Evolutionary conservation across 2,888 invertebrate genomes (phyloP).

Genomic region (Tupiocoris notatus): DNA sequence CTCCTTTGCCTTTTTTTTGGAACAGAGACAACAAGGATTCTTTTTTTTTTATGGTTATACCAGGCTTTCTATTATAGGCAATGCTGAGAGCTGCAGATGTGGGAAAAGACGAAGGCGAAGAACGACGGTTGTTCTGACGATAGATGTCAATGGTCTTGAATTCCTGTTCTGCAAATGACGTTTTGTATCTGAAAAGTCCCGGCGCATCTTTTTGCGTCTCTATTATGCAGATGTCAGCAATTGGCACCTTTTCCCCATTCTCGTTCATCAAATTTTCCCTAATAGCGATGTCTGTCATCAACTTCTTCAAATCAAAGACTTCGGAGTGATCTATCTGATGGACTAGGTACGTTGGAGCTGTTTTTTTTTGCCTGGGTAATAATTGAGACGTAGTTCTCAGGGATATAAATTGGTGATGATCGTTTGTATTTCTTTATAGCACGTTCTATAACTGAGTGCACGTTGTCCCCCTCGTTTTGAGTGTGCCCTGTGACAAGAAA

Average conservation of each 20-base stretch:
- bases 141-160: slow-evolving; percentile 4
- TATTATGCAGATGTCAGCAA: slow-evolving; percentile 11
- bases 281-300: not conserved
- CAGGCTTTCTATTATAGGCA: not conserved
- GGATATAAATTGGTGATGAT: slow-evolving; percentile 46
- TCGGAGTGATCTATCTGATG: slow-evolving; percentile 7
- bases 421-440: slow-evolving; percentile 43
- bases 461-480: slow-evolving; percentile 49
- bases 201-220: slow-evolving; percentile 13
- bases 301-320: not conserved
- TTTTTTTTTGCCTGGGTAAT: slow-evolving; percentile 10
- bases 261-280: not conserved
- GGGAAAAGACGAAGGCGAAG: not conserved
- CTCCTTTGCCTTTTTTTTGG: slow-evolving; percentile 10
- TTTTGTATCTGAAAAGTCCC: not conserved
- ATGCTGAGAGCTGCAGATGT: not conserved
- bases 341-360: not conserved
- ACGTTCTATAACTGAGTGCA: slow-evolving; percentile 48
- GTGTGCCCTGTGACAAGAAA: slow-evolving; percentile 48
- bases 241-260: slow-evolving; percentile 19
- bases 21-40: slow-evolving; percentile 12
- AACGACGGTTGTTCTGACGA: not conserved
- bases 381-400: slow-evolving; percentile 35
- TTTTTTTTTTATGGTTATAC: slow-evolving; percentile 8
- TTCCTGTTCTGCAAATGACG: slow-evolving; percentile 8